These are phyloP conservation scores for Montipora foliosa DNA, from an alignment of 64 coral and sea anemone species.

Conservation along the genomic window DNA sequence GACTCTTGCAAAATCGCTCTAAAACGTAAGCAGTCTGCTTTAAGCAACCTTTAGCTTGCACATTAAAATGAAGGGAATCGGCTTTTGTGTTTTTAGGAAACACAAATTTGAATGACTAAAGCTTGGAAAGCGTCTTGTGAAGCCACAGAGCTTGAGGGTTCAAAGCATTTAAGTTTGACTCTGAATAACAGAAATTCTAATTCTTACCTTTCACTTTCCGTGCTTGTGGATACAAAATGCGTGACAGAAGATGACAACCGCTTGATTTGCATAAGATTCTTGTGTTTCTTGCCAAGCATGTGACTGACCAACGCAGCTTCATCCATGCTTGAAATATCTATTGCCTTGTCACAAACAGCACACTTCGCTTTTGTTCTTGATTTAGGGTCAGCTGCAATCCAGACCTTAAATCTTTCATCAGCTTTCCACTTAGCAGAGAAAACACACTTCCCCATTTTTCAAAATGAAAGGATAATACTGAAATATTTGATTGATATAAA, in stretches of 20 bases:
- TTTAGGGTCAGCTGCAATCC: conserved; percentile 22
- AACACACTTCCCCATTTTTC: too few species aligned
- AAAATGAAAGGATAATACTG: too few species aligned
- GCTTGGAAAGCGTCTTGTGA: background rate
- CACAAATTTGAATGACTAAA: background rate
- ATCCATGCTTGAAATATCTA: conserved; percentile 32
- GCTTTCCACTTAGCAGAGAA: too few species aligned
- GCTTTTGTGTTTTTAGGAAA: background rate
- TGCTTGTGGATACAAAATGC: conserved; percentile 2
- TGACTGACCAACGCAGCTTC: conserved; percentile 1
- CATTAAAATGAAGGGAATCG: background rate
- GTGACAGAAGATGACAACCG: conserved; percentile 6
- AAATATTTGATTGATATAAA: too few species aligned
- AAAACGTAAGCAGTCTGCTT: too few species aligned
- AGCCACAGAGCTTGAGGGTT: too few species aligned
- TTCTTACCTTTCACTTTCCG: background rate
- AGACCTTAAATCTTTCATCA: conserved; percentile 2
- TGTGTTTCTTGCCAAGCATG: conserved; percentile 22
- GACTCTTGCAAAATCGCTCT: background rate
- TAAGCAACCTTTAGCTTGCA: background rate
- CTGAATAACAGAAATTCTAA: background rate
- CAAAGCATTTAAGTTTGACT: too few species aligned
- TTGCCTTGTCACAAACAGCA: conserved; percentile 9
- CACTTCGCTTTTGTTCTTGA: conserved; percentile 23
- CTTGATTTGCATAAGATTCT: conserved; percentile 20